These are phyloP conservation scores for Chlorospingus semifuscus DNA, from an alignment of 2,797 vertebrate genomes.

Conservation along the genomic window DNA sequence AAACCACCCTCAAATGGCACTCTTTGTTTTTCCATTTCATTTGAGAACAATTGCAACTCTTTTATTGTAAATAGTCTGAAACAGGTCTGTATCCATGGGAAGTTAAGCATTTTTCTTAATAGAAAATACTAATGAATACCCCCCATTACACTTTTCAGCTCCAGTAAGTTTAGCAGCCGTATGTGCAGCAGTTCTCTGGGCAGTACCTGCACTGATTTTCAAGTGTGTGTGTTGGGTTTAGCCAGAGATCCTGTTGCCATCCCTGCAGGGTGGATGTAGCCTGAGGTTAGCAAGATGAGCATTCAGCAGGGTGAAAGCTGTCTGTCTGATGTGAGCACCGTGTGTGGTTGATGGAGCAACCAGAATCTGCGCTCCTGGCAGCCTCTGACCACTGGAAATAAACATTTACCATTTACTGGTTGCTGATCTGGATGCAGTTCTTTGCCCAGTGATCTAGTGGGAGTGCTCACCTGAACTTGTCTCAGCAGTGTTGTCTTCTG, in stretches of 20 bases:
- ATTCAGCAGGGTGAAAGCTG: background rate
- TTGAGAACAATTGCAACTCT: background rate
- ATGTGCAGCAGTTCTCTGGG: background rate
- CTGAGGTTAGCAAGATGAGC: background rate
- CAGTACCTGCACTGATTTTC: background rate
- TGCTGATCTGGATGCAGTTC: background rate
- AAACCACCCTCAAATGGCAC: background rate
- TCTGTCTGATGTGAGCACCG: background rate
- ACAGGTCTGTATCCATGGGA: background rate
- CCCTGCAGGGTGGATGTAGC: background rate
- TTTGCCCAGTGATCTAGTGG: accelerated
- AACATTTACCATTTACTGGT: background rate
- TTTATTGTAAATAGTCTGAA: background rate
- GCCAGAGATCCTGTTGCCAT: background rate
- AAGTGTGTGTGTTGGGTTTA: accelerated
- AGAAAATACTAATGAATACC: background rate
- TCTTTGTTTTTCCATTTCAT: background rate
- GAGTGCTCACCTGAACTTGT: background rate
- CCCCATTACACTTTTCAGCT: background rate
- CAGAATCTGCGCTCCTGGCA: background rate
- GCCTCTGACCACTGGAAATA: background rate
- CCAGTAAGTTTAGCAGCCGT: background rate
- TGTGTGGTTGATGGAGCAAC: background rate
- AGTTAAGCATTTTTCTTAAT: background rate
- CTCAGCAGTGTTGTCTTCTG: background rate